These are phyloP conservation scores for Oedothorax gibbosus DNA, from an alignment of 1,140 invertebrate species.

Conservation along the genomic window DNA sequence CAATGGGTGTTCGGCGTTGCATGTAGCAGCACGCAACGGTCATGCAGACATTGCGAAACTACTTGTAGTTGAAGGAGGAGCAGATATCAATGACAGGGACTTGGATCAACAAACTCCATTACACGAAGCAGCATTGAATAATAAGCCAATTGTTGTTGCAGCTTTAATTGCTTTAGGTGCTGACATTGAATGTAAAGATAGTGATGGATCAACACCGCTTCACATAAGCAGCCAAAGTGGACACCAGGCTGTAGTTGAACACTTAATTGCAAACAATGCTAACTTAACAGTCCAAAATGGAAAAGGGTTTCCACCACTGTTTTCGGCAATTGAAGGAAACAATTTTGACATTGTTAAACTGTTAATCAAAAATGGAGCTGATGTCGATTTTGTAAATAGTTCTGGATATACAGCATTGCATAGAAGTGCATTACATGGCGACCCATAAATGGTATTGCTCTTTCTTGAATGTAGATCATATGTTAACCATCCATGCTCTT, in stretches of 20 bases:
- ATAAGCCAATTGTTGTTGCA: too few species aligned
- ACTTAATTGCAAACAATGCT: neutral
- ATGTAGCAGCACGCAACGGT: neutral
- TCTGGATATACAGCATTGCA: neutral
- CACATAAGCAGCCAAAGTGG: neutral
- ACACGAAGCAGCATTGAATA: too few species aligned
- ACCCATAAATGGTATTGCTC: too few species aligned
- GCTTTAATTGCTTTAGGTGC: too few species aligned
- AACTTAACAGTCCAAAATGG: neutral
- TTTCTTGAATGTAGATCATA: too few species aligned
- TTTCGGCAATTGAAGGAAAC: neutral
- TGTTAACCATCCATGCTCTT: too few species aligned
- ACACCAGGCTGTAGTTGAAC: neutral
- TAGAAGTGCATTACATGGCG: too few species aligned
- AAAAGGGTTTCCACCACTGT: conserved; percentile 4
- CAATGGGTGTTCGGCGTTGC: neutral
- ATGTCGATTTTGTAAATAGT: conserved; percentile 64
- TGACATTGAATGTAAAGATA: neutral
- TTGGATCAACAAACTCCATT: too few species aligned
- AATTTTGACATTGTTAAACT: neutral
- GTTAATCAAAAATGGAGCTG: conserved; percentile 11
- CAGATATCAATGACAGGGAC: neutral
- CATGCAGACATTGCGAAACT: conserved; percentile 12
- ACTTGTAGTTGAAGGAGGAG: conserved; percentile 28
- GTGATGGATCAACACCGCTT: neutral